Evolutionary conservation across 2,888 invertebrate species (phyloP).

Genomic region (Steinernema carpocapsae): DNA sequence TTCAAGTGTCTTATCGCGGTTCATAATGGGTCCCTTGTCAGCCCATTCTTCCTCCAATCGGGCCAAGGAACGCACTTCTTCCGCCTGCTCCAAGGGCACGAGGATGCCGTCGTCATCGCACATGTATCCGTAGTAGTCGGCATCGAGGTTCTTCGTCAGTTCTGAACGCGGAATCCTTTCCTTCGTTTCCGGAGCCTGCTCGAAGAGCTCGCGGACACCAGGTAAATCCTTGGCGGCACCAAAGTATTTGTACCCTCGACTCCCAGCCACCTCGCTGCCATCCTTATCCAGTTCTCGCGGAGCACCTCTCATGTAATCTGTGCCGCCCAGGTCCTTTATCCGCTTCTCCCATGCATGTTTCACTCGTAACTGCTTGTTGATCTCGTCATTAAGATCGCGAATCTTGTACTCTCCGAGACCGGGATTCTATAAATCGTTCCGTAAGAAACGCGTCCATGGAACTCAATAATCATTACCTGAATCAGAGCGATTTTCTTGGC

Average conservation of each 20-base stretch:
- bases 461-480: slow-evolving; percentile 73
- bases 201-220: slow-evolving; percentile 94
- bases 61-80: slow-evolving; percentile 67
- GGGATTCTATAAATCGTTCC: slow-evolving; percentile 70
- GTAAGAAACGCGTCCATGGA: slow-evolving; percentile 10
- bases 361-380: slow-evolving; percentile 92
- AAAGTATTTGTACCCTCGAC: slow-evolving; percentile 88
- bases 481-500: slow-evolving; percentile 98
- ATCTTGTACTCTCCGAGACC: slow-evolving; percentile 98
- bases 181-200: slow-evolving; percentile 70
- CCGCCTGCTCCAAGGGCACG: slow-evolving; percentile 80
- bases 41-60: slow-evolving; percentile 52
- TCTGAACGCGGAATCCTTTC: slow-evolving; percentile 91
- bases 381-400: slow-evolving; percentile 96
- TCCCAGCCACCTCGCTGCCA: slow-evolving; percentile 96
- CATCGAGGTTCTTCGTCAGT: slow-evolving; percentile 96
- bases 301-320: slow-evolving; percentile 75
- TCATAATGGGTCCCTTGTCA: slow-evolving; percentile 54
- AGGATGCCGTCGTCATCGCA: slow-evolving; percentile 95
- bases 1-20: slow-evolving; percentile 48
- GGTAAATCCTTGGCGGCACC: slow-evolving; percentile 79
- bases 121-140: slow-evolving; percentile 87
- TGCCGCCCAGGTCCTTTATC: slow-evolving; percentile 91
- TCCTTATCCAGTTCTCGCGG: slow-evolving; percentile 79
- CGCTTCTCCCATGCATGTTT: slow-evolving; percentile 86